Evolutionary conservation across 2,113 vertebrate genomes (phyloP), one percentile per base, ranked within the genome.

Genomic region (Paraplagusia blochii): DNA sequence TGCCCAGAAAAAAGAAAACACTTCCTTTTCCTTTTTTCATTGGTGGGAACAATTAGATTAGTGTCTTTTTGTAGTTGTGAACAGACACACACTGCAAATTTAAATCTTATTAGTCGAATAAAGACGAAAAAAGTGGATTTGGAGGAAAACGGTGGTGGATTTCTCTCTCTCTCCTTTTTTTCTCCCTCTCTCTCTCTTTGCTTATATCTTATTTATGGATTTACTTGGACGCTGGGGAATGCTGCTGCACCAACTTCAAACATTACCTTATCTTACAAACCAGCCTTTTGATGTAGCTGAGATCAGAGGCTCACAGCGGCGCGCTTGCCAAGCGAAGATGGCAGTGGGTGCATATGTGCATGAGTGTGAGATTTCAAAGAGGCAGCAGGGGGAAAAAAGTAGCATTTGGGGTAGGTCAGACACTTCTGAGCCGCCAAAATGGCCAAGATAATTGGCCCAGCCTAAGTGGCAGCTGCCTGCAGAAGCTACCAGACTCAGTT

Each of bases 191-290:
- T 29, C 22, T 29, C 91, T 92, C 91, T 92, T 90, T 91, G 88
- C 90, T 93, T 92, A 84, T 93, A 89, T 94, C 90, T 95, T 94
- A 93, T 93, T 94, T 93, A 92, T 92, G 91, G 91, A 90, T 91
- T 93, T 92, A 90, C 90, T 92, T 91, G 93, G 92, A 92, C 91
- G 89, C 91, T 77, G 72, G 91, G 93, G 93, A 93, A 90, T 89
- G 89, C 88, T 85, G 88, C 91, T 82, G 80, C 89, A 90, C 87
- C 88, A 93, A 93, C 93, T 94, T 95, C 93, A 96, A 90, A 93
- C 93, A 90, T 92, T 88, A 92, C 93, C 93, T 94, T 93, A 94
- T 95, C 93, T 94, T 93, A 92, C 93, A 93, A 92, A 93, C 92
- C 91, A 90, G 91, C 86, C 93, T 90, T 95, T 94, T 93, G 94